Percentiles rank a stretch among this genome's conserved stretches.
phyloP scores from a whole-genome alignment of 2,113 vertebrate species.

The Rhagologus leucostigma region DNA sequence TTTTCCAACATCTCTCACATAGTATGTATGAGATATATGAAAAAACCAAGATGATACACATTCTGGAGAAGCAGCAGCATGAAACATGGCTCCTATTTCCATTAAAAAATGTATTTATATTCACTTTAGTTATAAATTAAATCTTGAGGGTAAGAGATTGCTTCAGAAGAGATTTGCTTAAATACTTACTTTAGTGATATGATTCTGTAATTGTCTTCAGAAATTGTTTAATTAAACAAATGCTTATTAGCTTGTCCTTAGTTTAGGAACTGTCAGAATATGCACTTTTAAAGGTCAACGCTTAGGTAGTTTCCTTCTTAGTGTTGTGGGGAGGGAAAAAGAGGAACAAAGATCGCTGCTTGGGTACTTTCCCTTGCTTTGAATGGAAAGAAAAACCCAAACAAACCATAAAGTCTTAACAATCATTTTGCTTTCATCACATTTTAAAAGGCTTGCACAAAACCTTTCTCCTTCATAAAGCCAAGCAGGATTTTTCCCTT shows the following conservation, averaged over 20 bases:
- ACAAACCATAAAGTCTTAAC: constrained; percentile 35
- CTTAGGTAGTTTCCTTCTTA: not conserved
- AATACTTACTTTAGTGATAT: not conserved
- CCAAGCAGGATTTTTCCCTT: not conserved
- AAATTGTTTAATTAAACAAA: not conserved
- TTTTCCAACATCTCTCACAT: not conserved
- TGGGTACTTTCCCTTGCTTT: not conserved
- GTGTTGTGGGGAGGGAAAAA: not conserved
- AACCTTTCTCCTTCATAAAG: not conserved
- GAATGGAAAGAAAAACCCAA: constrained; percentile 29
- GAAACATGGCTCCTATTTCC: not conserved
- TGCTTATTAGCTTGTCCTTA: not conserved
- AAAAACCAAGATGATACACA: not conserved
- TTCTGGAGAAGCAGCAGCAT: not conserved
- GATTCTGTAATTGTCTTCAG: not conserved
- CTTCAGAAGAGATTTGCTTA: not conserved
- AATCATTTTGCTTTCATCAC: constrained; percentile 17
- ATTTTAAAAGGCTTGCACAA: not conserved
- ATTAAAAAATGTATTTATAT: not conserved
- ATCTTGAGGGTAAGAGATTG: not conserved
- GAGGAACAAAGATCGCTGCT: not conserved
- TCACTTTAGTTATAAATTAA: not conserved
- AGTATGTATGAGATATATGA: not conserved
- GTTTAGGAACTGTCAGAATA: not conserved
- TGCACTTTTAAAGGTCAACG: not conserved